phyloP scores from a whole-genome alignment of 92 coral and sea anemone genomes.

The Zoanthus gigantus region DNA sequence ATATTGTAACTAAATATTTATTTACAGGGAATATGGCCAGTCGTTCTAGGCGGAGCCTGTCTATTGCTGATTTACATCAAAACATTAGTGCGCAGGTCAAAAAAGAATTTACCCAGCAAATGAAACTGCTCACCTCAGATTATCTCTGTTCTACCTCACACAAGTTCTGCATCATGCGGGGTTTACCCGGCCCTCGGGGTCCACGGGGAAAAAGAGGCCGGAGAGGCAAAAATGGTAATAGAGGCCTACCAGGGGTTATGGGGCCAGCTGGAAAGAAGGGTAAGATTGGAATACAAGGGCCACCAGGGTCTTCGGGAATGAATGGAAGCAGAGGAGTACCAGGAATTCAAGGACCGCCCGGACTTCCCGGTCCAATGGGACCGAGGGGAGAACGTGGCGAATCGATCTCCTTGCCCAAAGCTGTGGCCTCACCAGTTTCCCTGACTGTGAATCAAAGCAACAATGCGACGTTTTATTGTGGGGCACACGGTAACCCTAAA shows the following conservation, averaged over 20 bases:
- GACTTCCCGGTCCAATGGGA: not conserved
- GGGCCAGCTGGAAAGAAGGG: constrained; percentile 14
- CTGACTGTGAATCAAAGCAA: constrained; percentile 16
- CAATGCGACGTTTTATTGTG: constrained; percentile 13
- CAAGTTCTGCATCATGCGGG: constrained; percentile 33
- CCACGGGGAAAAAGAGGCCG: constrained; percentile 22
- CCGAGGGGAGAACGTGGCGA: constrained; percentile 34
- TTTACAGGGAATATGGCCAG: not conserved
- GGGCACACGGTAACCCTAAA: constrained; percentile 36
- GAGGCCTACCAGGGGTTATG: constrained; percentile 9
- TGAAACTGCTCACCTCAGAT: constrained; percentile 6
- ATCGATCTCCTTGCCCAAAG: constrained; percentile 26
- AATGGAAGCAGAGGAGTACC: not conserved
- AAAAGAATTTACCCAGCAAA: constrained; percentile 9
- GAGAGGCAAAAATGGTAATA: constrained; percentile 2
- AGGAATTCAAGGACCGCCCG: constrained; percentile 20
- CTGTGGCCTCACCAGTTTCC: not conserved
- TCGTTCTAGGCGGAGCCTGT: constrained; percentile 17
- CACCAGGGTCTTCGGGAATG: not conserved
- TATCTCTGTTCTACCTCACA: constrained; percentile 4
- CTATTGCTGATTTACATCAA: not conserved
- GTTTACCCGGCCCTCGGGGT: constrained; percentile 32
- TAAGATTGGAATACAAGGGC: constrained; percentile 3
- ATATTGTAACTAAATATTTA: not conserved
- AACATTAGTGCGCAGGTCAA: constrained; percentile 17